Conservation (phyloP, 1,140 invertebrate species). For the Platyura marginata region DNA sequence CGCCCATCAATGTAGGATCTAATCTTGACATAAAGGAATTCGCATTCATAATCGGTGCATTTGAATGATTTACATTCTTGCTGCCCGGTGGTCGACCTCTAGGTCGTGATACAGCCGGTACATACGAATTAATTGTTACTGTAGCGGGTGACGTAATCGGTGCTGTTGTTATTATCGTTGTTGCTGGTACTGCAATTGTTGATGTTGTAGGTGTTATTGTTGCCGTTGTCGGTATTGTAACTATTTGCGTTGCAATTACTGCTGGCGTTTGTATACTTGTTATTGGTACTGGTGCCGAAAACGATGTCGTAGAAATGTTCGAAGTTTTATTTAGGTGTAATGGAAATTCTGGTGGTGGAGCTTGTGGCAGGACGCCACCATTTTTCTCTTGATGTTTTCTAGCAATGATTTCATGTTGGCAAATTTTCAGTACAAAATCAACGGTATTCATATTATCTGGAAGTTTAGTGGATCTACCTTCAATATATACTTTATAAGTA, state of each 20-base stretch:
- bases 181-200: background rate
- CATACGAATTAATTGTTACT: background rate
- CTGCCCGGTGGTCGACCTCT: background rate
- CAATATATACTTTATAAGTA: slow-evolving; percentile 9
- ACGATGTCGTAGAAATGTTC: background rate
- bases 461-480: slow-evolving; percentile 9
- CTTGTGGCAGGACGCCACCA: background rate
- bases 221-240: background rate
- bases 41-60: background rate
- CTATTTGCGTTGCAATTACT: background rate
- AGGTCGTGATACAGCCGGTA: background rate
- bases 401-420: slow-evolving; percentile 16
- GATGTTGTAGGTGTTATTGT: background rate
- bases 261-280: too few relatives aligned
- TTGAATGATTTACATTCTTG: too few relatives aligned
- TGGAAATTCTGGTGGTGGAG: background rate
- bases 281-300: background rate
- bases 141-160: background rate
- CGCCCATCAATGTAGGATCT: background rate
- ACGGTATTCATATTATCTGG: slow-evolving; percentile 19
- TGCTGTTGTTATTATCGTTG: background rate
- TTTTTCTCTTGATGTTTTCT: slow-evolving; percentile 7
- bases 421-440: slow-evolving; percentile 25
- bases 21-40: background rate
- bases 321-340: background rate